These are phyloP conservation scores for Nemurella pictetii DNA, from an alignment of 2,888 invertebrate genomes.

Conservation along the genomic window DNA sequence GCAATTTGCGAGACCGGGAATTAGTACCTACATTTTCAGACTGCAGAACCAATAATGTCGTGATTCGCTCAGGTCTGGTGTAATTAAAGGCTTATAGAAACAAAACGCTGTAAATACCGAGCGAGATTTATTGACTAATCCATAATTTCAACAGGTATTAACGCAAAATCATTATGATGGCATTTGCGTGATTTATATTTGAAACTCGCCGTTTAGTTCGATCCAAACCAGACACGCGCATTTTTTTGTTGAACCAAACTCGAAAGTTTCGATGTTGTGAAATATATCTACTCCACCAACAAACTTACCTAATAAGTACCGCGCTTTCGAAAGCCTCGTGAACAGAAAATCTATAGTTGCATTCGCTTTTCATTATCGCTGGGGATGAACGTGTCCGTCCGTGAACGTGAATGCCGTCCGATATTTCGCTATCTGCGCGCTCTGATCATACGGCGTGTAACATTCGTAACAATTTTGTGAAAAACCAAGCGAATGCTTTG, in stretches of 20 bases:
- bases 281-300: not conserved
- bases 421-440: not conserved
- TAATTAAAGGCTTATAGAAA: too few species aligned
- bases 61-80: too few species aligned
- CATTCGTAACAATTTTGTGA: not conserved
- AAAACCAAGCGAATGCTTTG: not conserved
- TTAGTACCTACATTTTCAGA: too few species aligned
- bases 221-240: not conserved
- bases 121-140: not conserved
- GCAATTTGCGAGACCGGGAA: too few species aligned
- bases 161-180: not conserved
- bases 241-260: not conserved
- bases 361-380: not conserved
- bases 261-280: not conserved
- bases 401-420: not conserved
- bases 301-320: not conserved
- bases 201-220: not conserved
- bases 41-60: too few species aligned
- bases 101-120: too few species aligned
- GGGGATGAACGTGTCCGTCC: not conserved
- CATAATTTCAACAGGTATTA: too few species aligned
- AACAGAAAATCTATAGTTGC: not conserved
- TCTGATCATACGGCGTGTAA: not conserved
- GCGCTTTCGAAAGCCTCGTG: not conserved
- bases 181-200: not conserved